These are phyloP conservation scores for Drosophila koepferae DNA, from an alignment of 2,888 invertebrate genomes.

Conservation along the genomic window DNA sequence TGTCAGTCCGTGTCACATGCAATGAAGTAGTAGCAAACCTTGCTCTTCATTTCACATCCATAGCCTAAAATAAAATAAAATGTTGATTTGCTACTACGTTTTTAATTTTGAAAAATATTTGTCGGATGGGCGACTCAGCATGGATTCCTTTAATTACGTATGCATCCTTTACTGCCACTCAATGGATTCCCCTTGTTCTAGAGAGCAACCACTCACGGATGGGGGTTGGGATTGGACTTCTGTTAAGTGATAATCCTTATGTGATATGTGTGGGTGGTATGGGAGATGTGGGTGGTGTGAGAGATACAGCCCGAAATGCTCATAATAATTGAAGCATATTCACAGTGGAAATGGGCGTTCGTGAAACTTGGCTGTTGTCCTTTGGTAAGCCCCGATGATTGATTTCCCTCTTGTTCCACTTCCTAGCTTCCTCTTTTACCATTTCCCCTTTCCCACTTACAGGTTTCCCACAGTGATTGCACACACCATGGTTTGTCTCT, in stretches of 20 bases:
- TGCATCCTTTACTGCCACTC: constrained; percentile 48
- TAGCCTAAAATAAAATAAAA: too few species aligned
- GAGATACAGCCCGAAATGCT: constrained; percentile 47
- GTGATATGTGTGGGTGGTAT: constrained; percentile 13
- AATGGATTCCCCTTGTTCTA: constrained; percentile 3
- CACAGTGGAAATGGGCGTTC: constrained; percentile 43
- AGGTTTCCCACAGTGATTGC: constrained; percentile 14
- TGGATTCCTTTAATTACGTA: constrained; percentile 71
- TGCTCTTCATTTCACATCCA: too few species aligned
- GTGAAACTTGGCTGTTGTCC: constrained; percentile 25
- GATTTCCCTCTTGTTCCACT: not conserved
- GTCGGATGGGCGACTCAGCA: constrained; percentile 42
- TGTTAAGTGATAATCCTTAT: constrained; percentile 56
- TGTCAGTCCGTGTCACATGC: too few species aligned
- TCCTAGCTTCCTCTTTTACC: not conserved
- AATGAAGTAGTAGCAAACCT: too few species aligned
- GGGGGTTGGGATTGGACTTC: constrained; percentile 26
- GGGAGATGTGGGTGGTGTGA: not conserved
- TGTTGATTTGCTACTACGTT: too few species aligned
- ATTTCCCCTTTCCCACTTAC: not conserved
- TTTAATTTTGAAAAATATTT: not conserved
- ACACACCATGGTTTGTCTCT: constrained; percentile 15
- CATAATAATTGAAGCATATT: constrained; percentile 80
- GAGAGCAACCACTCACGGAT: not conserved
- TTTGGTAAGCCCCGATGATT: constrained; percentile 19